These are phyloP conservation scores for Hemichromis elongatus DNA, from an alignment of 2,113 vertebrate genomes.

Conservation along the genomic window DNA sequence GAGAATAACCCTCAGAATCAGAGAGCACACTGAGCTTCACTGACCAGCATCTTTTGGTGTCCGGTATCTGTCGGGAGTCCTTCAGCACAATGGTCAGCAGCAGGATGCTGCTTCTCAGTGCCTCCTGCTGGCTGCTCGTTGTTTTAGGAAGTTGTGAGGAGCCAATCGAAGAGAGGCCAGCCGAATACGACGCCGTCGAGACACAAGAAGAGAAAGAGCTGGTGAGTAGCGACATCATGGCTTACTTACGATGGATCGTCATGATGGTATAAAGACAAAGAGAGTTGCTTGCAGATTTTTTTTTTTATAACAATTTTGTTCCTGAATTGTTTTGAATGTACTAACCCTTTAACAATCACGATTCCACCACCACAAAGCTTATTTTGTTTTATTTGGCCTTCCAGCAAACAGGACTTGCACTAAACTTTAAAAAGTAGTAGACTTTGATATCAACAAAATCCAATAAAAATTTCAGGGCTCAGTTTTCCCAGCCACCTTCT, in stretches of 20 bases:
- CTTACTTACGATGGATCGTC: accelerated
- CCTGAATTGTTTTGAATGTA: neutral
- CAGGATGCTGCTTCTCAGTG: conserved; percentile 22
- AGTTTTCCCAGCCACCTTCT: neutral
- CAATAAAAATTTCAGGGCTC: neutral
- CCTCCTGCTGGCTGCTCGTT: conserved; percentile 47
- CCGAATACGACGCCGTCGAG: neutral
- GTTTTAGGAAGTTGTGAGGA: neutral
- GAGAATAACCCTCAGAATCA: neutral
- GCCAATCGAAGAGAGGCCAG: neutral
- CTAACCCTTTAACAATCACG: neutral
- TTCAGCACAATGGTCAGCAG: conserved; percentile 6
- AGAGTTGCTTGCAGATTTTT: neutral
- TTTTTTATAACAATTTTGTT: neutral
- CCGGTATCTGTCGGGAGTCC: neutral
- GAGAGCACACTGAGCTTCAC: neutral
- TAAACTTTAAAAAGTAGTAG: accelerated
- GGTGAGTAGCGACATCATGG: conserved; percentile 14
- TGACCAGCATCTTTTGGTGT: neutral
- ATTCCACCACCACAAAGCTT: neutral
- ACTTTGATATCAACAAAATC: neutral
- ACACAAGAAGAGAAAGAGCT: conserved; percentile 22
- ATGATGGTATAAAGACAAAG: neutral
- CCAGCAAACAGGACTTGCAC: neutral
- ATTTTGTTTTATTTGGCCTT: neutral